Evolutionary conservation across 2,888 invertebrate genomes (phyloP).

Genomic region (Cylindroiulus punctatus): DNA sequence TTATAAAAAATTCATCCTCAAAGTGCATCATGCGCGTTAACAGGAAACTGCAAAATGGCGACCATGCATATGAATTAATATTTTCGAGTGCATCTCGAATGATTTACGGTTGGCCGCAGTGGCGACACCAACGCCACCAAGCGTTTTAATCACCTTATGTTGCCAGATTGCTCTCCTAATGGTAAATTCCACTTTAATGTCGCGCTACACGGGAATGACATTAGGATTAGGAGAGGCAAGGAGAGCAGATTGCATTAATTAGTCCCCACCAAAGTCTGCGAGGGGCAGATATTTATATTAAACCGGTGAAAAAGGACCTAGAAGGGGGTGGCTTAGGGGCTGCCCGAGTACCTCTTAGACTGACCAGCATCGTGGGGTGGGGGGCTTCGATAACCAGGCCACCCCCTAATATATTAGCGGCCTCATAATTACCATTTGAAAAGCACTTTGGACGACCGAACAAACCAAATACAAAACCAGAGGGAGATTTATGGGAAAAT

Average conservation of each 20-base stretch:
- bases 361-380: neutral
- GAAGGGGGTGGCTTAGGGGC: too few species aligned
- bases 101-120: neutral
- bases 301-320: slow-evolving; percentile 17
- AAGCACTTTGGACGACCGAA: slow-evolving; percentile 33
- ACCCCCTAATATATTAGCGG: slow-evolving; percentile 15
- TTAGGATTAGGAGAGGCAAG: slow-evolving; percentile 37
- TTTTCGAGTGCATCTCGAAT: neutral
- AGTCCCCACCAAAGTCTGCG: slow-evolving; percentile 27
- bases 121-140: neutral
- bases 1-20: neutral
- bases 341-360: slow-evolving; percentile 2
- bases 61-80: too few species aligned
- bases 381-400: neutral
- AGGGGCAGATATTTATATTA: slow-evolving; percentile 39
- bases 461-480: slow-evolving; percentile 28
- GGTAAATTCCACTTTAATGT: slow-evolving; percentile 37
- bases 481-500: neutral
- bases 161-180: slow-evolving; percentile 37
- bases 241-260: slow-evolving; percentile 42
- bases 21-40: neutral
- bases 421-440: slow-evolving; percentile 33
- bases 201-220: slow-evolving; percentile 27
- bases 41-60: neutral
- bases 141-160: slow-evolving; percentile 28